These are phyloP conservation scores for Helogale parvula DNA, from an alignment of 2,113 vertebrate species.

Conservation along the genomic window DNA sequence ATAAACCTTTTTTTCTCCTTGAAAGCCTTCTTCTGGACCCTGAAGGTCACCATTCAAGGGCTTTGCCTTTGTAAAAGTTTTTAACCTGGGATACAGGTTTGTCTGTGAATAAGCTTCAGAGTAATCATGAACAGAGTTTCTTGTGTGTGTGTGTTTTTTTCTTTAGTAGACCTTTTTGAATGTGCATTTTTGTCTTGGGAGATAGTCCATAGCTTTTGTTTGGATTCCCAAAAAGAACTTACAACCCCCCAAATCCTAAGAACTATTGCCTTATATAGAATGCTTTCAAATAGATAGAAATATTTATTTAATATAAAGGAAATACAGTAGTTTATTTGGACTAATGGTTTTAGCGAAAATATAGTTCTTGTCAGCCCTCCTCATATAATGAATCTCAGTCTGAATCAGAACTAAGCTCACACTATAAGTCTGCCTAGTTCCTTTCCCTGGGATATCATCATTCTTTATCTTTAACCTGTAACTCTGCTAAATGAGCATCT, in stretches of 20 bases:
- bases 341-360: constrained; percentile 43
- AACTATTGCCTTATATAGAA: background rate
- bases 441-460: background rate
- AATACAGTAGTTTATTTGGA: constrained; percentile 29
- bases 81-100: constrained; percentile 42
- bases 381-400: background rate
- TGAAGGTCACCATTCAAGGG: constrained; percentile 20
- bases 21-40: constrained; percentile 53
- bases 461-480: background rate
- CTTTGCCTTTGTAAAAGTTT: constrained; percentile 30
- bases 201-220: background rate
- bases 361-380: background rate
- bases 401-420: background rate
- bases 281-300: constrained; percentile 57
- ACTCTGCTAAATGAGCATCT: background rate
- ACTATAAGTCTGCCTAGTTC: background rate
- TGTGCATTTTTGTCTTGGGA: background rate
- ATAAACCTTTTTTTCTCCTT: constrained; percentile 46
- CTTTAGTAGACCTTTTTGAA: background rate
- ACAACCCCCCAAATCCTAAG: background rate
- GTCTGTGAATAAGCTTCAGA: background rate
- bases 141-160: background rate
- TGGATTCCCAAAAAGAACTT: background rate
- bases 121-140: background rate
- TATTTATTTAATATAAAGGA: constrained; percentile 52